Percentiles rank a stretch among this genome's conserved stretches.
Evolutionary conservation across 2,888 invertebrate species (phyloP).

Genomic region (Nebria brevicollis): DNA sequence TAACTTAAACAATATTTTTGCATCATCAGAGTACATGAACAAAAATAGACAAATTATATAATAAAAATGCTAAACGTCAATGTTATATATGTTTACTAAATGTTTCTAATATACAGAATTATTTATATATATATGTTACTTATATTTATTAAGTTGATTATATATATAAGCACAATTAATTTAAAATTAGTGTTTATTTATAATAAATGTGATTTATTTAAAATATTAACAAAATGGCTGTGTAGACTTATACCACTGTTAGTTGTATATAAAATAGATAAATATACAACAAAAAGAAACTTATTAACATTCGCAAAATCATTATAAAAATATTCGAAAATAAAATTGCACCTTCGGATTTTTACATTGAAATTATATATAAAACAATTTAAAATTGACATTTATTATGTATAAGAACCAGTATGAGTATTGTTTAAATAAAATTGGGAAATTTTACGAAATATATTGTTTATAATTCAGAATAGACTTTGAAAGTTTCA

Average conservation of each 20-base stretch:
- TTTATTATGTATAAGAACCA: conserved; percentile 3
- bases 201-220: conserved; percentile 36
- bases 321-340: not conserved
- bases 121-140: conserved; percentile 2
- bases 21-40: not conserved
- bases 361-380: conserved; percentile 25
- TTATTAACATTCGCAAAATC: no score
- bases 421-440: conserved; percentile 13
- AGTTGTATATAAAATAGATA: conserved; percentile 23
- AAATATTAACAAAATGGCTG: conserved; percentile 39
- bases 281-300: no score
- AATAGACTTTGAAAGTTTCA: no score
- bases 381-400: conserved; percentile 11
- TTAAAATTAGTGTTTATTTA: conserved; percentile 26
- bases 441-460: not conserved
- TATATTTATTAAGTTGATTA: no score
- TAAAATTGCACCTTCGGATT: conserved; percentile 7
- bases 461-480: not conserved
- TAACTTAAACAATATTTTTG: conserved; percentile 2
- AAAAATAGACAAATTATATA: not conserved
- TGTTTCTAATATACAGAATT: conserved; percentile 16
- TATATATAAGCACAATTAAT: not conserved
- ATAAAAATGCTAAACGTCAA: conserved; percentile 23
- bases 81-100: conserved; percentile 37
- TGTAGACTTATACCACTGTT: conserved; percentile 44